phyloP scores from a whole-genome alignment of 2,113 vertebrate species.

The Limnothrissa miodon region DNA sequence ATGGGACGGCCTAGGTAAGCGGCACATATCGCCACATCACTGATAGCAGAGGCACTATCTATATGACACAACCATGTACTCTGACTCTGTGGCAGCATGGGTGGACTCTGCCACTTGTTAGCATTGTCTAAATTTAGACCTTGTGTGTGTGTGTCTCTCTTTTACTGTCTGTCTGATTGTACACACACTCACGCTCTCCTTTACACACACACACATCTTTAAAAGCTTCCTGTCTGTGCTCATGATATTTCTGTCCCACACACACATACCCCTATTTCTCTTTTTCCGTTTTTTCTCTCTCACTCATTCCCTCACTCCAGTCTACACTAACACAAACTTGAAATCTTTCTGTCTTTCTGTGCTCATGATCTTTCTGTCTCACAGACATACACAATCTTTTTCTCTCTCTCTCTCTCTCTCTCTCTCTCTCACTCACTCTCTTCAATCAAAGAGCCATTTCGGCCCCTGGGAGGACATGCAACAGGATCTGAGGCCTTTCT shows the following conservation, averaged over 20 bases:
- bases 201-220: not conserved
- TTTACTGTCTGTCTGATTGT: too few relatives aligned
- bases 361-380: too few relatives aligned
- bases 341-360: not conserved
- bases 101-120: not conserved
- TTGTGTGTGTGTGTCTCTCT: not conserved
- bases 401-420: not conserved
- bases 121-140: not conserved
- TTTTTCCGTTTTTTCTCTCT: not conserved
- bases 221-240: too few relatives aligned
- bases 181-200: not conserved
- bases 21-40: not conserved
- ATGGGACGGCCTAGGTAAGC: not conserved
- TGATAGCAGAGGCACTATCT: not conserved
- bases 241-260: too few relatives aligned
- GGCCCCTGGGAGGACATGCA: not conserved
- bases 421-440: not conserved
- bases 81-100: not conserved
- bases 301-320: not conserved
- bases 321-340: not conserved
- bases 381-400: not conserved
- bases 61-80: not conserved
- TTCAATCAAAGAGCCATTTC: not conserved
- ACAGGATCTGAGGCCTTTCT: conserved; percentile 14
- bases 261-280: too few relatives aligned